Conservation (phyloP, 1,140 invertebrate species). For the Penaeus indicus region DNA sequence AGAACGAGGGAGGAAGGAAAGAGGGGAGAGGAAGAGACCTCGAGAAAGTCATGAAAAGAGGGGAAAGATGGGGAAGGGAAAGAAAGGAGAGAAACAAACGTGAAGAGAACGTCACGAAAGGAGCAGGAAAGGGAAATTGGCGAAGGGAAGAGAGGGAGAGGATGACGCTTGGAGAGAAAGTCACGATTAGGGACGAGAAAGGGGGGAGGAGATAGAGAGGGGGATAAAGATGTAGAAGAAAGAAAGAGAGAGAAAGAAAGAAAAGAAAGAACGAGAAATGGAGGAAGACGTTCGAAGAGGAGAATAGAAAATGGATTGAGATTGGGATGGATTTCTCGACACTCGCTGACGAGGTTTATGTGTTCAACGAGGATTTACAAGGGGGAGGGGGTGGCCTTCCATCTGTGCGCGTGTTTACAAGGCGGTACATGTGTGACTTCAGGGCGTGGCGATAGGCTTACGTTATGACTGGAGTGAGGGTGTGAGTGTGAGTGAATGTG, state of each 20-base stretch:
- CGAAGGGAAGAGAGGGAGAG: background rate
- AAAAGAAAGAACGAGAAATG: background rate
- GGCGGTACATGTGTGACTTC: too few species aligned
- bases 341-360: too few species aligned
- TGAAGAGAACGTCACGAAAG: background rate
- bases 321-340: too few species aligned
- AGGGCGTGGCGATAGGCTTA: too few species aligned
- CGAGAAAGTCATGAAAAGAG: background rate
- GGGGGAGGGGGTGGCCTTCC: too few species aligned
- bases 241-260: background rate
- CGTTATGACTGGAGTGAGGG: background rate
- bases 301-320: too few species aligned
- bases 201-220: background rate
- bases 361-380: too few species aligned
- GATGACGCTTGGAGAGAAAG: background rate
- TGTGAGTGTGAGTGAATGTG: background rate
- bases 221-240: background rate
- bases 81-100: background rate
- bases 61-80: too few species aligned
- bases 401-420: too few species aligned
- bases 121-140: background rate
- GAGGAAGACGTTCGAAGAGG: too few species aligned
- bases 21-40: background rate
- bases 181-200: background rate
- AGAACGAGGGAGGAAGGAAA: too few species aligned